Conservation (phyloP, 2,113 vertebrate species). For the Gymnocephalus cernua region DNA sequence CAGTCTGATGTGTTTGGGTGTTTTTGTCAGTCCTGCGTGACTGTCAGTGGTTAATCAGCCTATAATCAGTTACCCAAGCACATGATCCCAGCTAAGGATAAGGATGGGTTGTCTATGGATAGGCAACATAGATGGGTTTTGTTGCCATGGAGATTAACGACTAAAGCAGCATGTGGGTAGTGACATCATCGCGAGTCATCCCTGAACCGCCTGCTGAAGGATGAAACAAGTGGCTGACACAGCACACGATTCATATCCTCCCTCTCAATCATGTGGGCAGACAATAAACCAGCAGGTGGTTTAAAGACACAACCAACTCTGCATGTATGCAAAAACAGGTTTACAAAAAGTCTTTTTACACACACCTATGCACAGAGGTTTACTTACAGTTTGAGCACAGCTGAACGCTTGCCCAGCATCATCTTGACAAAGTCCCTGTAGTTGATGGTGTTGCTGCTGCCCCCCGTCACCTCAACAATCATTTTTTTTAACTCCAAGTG, state of each 20-base stretch:
- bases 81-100: slow-evolving; percentile 62
- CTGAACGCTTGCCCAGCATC: slow-evolving; percentile 97
- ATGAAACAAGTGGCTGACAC: slow-evolving; percentile 49
- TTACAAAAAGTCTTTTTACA: neutral
- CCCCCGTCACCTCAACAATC: slow-evolving; percentile 95
- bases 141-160: slow-evolving; percentile 55
- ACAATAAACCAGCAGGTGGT: slow-evolving; percentile 8
- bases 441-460: slow-evolving; percentile 92
- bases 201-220: slow-evolving; percentile 24
- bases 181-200: slow-evolving; percentile 59
- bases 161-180: slow-evolving; percentile 24
- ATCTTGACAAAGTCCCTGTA: slow-evolving; percentile 97
- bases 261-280: neutral
- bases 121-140: slow-evolving; percentile 44
- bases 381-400: slow-evolving; percentile 96
- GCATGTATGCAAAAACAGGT: neutral
- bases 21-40: neutral
- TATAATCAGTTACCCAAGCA: slow-evolving; percentile 60
- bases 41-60: slow-evolving; percentile 52
- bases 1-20: neutral
- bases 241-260: slow-evolving; percentile 14
- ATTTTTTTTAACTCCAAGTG: slow-evolving; percentile 98
- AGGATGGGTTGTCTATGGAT: slow-evolving; percentile 51
- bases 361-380: neutral
- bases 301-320: neutral